Evolutionary conservation across 1,140 invertebrate genomes (phyloP).

Genomic region (Diuraphis noxia): DNA sequence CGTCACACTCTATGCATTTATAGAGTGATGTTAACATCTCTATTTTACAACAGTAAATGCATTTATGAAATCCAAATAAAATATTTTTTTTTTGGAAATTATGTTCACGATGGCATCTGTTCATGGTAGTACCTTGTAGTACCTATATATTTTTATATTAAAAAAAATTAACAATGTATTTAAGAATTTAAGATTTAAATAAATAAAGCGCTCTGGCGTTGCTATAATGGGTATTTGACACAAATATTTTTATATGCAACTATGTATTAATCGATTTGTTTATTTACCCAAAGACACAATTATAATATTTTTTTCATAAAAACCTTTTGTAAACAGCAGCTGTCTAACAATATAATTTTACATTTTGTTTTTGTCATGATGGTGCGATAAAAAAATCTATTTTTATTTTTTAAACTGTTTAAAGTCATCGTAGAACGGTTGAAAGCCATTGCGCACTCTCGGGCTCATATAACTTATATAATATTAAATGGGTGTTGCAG

Average conservation of each 20-base stretch:
- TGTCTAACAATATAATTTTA: not conserved
- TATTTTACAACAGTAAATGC: not conserved
- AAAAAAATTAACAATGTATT: too few relatives aligned
- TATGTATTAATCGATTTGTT: not conserved
- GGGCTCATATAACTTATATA: too few relatives aligned
- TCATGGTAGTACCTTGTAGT: not conserved
- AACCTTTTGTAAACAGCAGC: not conserved
- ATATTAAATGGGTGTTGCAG: too few relatives aligned
- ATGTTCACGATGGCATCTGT: too few relatives aligned
- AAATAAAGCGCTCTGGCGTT: not conserved
- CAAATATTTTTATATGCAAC: not conserved
- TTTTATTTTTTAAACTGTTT: too few relatives aligned
- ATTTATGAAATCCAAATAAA: not conserved
- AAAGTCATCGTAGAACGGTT: too few relatives aligned
- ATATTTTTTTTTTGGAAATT: not conserved
- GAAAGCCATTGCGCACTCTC: too few relatives aligned
- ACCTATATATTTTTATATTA: not conserved
- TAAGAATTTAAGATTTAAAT: not conserved
- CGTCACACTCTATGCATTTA: not conserved
- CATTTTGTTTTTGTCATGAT: too few relatives aligned
- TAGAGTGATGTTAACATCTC: not conserved
- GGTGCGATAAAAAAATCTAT: too few relatives aligned
- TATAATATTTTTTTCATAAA: not conserved
- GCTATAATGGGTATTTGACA: not conserved
- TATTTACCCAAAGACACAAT: not conserved